Percentiles rank a stretch among this genome's conserved stretches.
Conservation (phyloP, 2,797 vertebrate genomes). For the Notoglanidium macrostoma region DNA sequence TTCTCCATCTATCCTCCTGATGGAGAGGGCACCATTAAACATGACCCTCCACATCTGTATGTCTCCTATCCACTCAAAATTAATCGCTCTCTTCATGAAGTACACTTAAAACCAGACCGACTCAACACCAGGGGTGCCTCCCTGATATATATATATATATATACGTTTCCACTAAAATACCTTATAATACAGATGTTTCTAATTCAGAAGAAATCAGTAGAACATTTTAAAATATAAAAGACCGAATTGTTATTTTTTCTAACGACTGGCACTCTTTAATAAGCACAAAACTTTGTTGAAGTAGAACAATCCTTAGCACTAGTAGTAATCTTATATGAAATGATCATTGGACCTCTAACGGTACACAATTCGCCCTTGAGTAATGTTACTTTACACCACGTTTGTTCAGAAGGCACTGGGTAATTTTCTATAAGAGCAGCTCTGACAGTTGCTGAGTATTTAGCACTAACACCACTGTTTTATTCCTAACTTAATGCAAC, state of each 20-base stretch:
- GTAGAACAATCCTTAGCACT: background rate
- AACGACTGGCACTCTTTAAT: background rate
- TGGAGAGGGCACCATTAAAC: slow-evolving; percentile 36
- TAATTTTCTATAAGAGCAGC: background rate
- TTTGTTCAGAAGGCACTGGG: background rate
- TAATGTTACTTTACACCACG: background rate
- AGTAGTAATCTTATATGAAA: background rate
- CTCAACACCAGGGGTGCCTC: slow-evolving; percentile 16
- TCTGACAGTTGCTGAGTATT: background rate
- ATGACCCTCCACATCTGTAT: slow-evolving; percentile 39
- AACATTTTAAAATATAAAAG: background rate
- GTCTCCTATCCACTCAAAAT: slow-evolving; percentile 21
- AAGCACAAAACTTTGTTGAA: background rate
- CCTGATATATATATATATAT: too few species aligned
- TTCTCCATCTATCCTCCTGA: slow-evolving; percentile 34
- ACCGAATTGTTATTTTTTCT: background rate
- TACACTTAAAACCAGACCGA: slow-evolving; percentile 4
- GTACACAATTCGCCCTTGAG: background rate
- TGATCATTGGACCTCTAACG: background rate
- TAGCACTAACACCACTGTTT: background rate
- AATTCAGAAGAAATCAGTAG: background rate
- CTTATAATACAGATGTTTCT: slow-evolving; percentile 29
- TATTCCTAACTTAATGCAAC: background rate
- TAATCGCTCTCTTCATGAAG: slow-evolving; percentile 31
- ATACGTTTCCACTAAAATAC: background rate